Evolutionary conservation across 2,797 vertebrate genomes (phyloP).

Genomic region (Sardinella longiceps): DNA sequence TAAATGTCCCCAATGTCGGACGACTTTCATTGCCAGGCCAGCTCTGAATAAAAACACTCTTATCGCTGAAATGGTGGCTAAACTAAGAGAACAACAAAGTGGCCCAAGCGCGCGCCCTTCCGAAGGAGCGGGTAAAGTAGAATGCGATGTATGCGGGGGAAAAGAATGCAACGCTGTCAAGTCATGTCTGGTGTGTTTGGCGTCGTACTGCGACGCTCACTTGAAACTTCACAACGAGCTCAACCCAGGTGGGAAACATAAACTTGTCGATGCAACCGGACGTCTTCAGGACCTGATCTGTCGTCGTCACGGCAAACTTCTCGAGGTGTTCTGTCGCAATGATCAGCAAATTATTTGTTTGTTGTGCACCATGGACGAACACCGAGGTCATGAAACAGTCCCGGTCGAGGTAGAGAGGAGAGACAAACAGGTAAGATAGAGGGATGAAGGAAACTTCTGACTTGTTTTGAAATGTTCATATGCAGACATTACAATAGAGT

Average conservation of each 20-base stretch:
- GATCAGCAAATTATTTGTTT: slow-evolving; percentile 90
- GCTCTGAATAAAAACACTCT: not conserved
- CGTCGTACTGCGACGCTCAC: slow-evolving; percentile 52
- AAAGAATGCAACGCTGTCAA: not conserved
- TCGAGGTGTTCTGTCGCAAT: slow-evolving; percentile 87
- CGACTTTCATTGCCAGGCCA: not conserved
- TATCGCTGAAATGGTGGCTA: not conserved
- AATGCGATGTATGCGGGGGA: not conserved
- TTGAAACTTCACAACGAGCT: slow-evolving; percentile 63
- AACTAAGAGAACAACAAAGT: not conserved
- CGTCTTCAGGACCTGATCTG: slow-evolving; percentile 84
- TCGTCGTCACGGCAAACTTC: slow-evolving; percentile 80
- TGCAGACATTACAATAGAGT: too few relatives aligned
- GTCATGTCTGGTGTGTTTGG: slow-evolving; percentile 5
- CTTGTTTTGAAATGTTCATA: too few relatives aligned
- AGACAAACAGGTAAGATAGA: slow-evolving; percentile 65
- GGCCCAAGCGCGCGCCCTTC: not conserved
- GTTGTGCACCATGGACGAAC: slow-evolving; percentile 70
- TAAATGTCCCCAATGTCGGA: not conserved
- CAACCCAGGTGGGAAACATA: slow-evolving; percentile 80
- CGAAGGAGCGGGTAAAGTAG: not conserved
- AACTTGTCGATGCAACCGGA: slow-evolving; percentile 76
- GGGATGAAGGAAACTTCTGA: too few relatives aligned
- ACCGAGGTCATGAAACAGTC: slow-evolving; percentile 84
- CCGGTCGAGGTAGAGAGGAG: slow-evolving; percentile 81